phyloP scores from a whole-genome alignment of 1,140 invertebrate species.

The Berghia stephanieae region DNA sequence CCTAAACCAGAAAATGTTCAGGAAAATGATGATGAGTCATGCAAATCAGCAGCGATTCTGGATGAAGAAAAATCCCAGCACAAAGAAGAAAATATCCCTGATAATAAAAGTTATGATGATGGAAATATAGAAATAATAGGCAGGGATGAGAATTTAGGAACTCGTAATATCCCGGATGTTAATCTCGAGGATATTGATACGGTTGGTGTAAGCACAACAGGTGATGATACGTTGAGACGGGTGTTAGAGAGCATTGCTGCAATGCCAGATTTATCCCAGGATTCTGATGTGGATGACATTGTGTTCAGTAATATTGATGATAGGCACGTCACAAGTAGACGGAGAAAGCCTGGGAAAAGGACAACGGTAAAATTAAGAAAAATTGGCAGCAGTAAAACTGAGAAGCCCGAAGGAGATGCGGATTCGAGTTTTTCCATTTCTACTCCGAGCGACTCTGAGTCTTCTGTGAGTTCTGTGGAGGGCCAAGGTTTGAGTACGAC shows the following conservation, averaged over 20 bases:
- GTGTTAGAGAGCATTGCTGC: constrained; percentile 35
- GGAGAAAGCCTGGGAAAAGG: constrained; percentile 37
- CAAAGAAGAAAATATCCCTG: no score
- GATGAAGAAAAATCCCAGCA: constrained; percentile 19
- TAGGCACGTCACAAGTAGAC: constrained; percentile 51
- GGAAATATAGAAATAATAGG: constrained; percentile 14
- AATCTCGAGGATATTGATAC: constrained; percentile 29
- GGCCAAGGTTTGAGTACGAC: constrained; percentile 37
- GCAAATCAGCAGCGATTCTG: no score
- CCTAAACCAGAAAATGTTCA: no score
- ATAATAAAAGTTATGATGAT: constrained; percentile 16
- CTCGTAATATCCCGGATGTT: neutral
- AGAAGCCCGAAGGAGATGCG: constrained; percentile 40
- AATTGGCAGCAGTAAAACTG: constrained; percentile 23
- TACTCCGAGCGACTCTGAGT: constrained; percentile 52
- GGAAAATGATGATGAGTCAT: no score
- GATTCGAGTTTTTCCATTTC: constrained; percentile 58
- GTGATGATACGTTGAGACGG: constrained; percentile 35
- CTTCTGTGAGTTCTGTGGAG: constrained; percentile 50
- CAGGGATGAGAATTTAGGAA: neutral
- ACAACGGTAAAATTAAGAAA: neutral
- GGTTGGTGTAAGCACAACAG: neutral
- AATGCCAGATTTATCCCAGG: constrained; percentile 36
- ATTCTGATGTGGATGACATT: constrained; percentile 34
- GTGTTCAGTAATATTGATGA: constrained; percentile 54